Percentiles rank a stretch among this genome's conserved stretches.
phyloP scores from a whole-genome alignment of 2,888 invertebrate genomes.

The Schrankia costaestrigalis region DNA sequence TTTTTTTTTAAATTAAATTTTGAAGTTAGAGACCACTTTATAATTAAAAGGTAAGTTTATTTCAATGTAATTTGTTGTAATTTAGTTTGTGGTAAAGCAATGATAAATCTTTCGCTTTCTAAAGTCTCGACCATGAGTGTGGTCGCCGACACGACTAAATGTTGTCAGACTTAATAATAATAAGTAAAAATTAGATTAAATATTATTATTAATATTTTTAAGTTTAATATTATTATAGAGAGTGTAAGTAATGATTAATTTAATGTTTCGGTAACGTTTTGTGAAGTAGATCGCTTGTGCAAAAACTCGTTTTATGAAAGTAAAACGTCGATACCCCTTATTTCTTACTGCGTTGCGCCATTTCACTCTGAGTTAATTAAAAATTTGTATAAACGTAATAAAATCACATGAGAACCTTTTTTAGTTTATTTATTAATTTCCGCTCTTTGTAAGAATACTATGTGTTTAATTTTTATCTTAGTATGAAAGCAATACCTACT shows the following conservation, averaged over 20 bases:
- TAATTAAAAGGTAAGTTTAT: slow-evolving; percentile 60
- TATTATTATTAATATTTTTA: slow-evolving; percentile 8
- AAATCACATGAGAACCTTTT: slow-evolving; percentile 4
- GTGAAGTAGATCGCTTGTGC: slow-evolving; percentile 30
- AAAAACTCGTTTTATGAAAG: slow-evolving; percentile 66
- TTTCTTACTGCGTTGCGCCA: slow-evolving; percentile 46
- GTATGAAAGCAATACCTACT: too few relatives aligned
- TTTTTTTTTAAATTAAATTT: slow-evolving; percentile 43
- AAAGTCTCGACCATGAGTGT: slow-evolving; percentile 75
- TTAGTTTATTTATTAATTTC: too few relatives aligned
- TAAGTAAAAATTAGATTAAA: slow-evolving; percentile 29
- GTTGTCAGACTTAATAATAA: slow-evolving; percentile 45
- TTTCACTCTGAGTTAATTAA: slow-evolving; percentile 58
- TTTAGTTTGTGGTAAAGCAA: slow-evolving; percentile 53
- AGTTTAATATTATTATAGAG: slow-evolving; percentile 1
- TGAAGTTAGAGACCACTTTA: slow-evolving; percentile 46
- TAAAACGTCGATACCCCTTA: slow-evolving; percentile 47
- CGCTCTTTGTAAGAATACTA: too few relatives aligned
- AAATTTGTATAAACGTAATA: slow-evolving; percentile 26
- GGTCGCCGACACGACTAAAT: slow-evolving; percentile 59
- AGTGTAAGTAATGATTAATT: slow-evolving; percentile 16
- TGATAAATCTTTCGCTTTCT: slow-evolving; percentile 73
- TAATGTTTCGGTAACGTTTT: slow-evolving; percentile 23
- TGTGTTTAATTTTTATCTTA: too few relatives aligned
- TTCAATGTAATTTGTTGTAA: slow-evolving; percentile 41